Conservation (phyloP, 2,113 vertebrate species). For the Leucosticte australis region DNA sequence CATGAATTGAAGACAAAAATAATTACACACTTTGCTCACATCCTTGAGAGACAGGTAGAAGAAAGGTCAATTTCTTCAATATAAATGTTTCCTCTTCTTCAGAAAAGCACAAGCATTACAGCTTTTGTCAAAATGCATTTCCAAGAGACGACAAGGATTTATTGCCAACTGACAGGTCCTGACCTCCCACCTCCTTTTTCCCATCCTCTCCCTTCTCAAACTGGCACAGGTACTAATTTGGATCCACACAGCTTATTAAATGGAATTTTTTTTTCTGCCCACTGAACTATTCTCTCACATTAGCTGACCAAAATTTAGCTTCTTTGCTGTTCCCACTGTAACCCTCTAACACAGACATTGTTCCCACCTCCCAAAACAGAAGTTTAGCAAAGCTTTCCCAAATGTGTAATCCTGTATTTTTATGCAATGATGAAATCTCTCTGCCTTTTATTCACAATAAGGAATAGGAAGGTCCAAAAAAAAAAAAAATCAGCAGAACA, state of each 20-base stretch:
- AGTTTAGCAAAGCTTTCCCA: neutral
- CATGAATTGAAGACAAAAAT: neutral
- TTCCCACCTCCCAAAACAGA: neutral
- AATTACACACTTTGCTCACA: neutral
- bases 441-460: neutral
- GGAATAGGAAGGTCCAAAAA: neutral
- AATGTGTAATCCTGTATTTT: neutral
- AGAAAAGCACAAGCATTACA: neutral
- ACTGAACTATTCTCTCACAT: neutral
- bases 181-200: neutral
- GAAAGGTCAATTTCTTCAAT: neutral
- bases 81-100: neutral
- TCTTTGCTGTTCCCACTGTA: neutral
- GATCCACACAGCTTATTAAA: neutral
- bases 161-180: neutral
- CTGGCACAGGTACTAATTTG: neutral
- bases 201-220: neutral
- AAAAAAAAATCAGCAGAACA: neutral
- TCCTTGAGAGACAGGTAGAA: neutral
- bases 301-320: neutral
- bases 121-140: neutral
- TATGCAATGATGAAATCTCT: accelerated
- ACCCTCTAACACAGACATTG: neutral
- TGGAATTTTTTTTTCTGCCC: neutral
- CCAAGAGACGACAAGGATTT: neutral